Evolutionary conservation across 2,888 invertebrate species (phyloP).

Genomic region (Drosophila emarginata): DNA sequence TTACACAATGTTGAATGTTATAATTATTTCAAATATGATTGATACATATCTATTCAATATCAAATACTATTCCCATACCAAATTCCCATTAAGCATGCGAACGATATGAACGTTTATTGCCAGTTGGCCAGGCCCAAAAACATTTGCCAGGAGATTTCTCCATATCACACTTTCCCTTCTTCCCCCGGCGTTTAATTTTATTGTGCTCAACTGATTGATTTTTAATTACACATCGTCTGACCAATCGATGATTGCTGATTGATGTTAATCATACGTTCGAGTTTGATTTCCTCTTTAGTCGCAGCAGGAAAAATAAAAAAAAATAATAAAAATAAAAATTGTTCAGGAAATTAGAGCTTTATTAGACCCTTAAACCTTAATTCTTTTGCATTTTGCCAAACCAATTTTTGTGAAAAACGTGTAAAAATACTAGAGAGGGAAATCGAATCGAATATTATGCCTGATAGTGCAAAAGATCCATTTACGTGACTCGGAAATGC

Average conservation of each 20-base stretch:
- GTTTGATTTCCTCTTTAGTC: conserved; percentile 42
- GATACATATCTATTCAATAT: background rate
- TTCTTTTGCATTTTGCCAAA: conserved; percentile 36
- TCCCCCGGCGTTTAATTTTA: conserved; percentile 37
- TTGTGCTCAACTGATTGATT: conserved; percentile 68
- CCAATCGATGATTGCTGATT: conserved; percentile 32
- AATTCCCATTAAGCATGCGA: background rate
- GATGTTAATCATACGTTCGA: conserved; percentile 61
- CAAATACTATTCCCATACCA: conserved; percentile 3
- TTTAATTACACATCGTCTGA: conserved; percentile 60
- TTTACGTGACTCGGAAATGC: conserved; percentile 71
- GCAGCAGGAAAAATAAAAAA: too few species aligned
- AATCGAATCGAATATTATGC: conserved; percentile 63
- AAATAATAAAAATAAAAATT: conserved; percentile 22
- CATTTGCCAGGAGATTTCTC: background rate
- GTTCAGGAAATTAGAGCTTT: conserved; percentile 55
- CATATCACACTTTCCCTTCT: background rate
- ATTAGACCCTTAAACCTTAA: conserved; percentile 21
- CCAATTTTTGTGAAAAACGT: conserved; percentile 55
- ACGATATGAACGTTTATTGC: background rate
- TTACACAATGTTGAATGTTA: background rate
- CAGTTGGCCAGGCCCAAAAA: conserved; percentile 1
- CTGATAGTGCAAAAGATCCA: conserved; percentile 68
- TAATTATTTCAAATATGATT: background rate
- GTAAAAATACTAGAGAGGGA: conserved; percentile 12